These are phyloP conservation scores for Thera britannica DNA, from an alignment of 2,888 invertebrate genomes.

Conservation along the genomic window DNA sequence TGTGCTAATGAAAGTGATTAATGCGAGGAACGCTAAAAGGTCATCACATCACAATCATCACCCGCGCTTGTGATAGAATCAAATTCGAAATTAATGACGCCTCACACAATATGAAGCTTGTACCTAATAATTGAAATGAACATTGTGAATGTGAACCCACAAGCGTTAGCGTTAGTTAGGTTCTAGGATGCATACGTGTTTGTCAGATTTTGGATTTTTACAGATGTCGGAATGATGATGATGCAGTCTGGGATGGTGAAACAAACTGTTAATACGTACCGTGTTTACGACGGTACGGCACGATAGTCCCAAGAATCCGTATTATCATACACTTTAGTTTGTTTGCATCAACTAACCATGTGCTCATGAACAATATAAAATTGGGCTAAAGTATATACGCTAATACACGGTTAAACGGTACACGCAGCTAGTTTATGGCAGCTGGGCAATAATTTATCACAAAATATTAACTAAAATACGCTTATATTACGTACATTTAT, in stretches of 20 bases:
- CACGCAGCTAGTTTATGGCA: constrained; percentile 78
- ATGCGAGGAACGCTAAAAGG: constrained; percentile 62
- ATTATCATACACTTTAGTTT: constrained; percentile 80
- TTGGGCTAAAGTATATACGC: constrained; percentile 75
- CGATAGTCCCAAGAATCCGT: constrained; percentile 71
- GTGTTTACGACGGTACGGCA: constrained; percentile 93
- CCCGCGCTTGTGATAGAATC: constrained; percentile 68
- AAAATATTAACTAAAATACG: constrained; percentile 60
- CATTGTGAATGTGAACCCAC: constrained; percentile 49
- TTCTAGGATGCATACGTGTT: constrained; percentile 73
- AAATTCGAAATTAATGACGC: constrained; percentile 48
- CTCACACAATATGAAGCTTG: constrained; percentile 51
- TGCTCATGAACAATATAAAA: constrained; percentile 68
- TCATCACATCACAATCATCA: constrained; percentile 68
- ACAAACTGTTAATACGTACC: constrained; percentile 92
- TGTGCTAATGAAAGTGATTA: constrained; percentile 77
- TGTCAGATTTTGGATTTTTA: constrained; percentile 88
- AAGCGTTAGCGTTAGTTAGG: constrained; percentile 45
- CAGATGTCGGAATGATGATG: constrained; percentile 99
- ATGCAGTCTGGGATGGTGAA: constrained; percentile 98
- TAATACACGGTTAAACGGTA: constrained; percentile 76
- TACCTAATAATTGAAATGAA: constrained; percentile 58
- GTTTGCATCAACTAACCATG: constrained; percentile 82
- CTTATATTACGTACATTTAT: constrained; percentile 49
- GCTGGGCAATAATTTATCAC: constrained; percentile 71